phyloP scores from a whole-genome alignment of 1,140 invertebrate species.

The Euura saliciscinereae region DNA sequence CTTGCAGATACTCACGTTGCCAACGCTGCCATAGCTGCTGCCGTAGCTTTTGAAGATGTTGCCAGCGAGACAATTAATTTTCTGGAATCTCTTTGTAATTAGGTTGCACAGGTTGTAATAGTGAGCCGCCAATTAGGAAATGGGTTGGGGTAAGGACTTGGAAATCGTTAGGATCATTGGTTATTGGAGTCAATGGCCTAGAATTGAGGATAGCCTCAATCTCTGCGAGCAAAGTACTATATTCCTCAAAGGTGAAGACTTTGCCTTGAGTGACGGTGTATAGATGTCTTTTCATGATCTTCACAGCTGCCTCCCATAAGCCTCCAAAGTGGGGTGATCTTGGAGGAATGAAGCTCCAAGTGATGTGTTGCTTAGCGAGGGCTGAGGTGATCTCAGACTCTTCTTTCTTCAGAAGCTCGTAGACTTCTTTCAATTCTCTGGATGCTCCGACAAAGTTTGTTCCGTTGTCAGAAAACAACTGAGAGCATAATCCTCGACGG shows the following conservation, averaged over 20 bases:
- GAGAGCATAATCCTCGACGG: constrained; percentile 17
- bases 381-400: not conserved
- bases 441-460: constrained; percentile 24
- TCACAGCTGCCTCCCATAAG: constrained; percentile 49
- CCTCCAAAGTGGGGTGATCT: constrained; percentile 48
- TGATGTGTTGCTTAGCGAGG: not conserved
- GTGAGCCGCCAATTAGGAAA: constrained; percentile 21
- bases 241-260: constrained; percentile 20
- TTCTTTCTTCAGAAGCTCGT: too few relatives aligned
- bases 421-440: not conserved
- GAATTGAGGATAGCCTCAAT: constrained; percentile 29
- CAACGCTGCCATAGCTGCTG: constrained; percentile 37
- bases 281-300: constrained; percentile 43
- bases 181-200: constrained; percentile 27
- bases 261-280: constrained; percentile 18
- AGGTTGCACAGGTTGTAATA: constrained; percentile 17
- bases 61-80: constrained; percentile 27
- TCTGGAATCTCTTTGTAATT: constrained; percentile 8
- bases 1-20: constrained; percentile 31
- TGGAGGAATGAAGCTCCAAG: constrained; percentile 50
- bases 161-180: constrained; percentile 17
- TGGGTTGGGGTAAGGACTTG: constrained; percentile 20
- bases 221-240: constrained; percentile 12
- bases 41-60: constrained; percentile 25
- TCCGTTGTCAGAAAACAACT: constrained; percentile 21